Base-by-base conservation (phyloP, 2,113 vertebrate species). In the Casuarius casuarius region DNA sequence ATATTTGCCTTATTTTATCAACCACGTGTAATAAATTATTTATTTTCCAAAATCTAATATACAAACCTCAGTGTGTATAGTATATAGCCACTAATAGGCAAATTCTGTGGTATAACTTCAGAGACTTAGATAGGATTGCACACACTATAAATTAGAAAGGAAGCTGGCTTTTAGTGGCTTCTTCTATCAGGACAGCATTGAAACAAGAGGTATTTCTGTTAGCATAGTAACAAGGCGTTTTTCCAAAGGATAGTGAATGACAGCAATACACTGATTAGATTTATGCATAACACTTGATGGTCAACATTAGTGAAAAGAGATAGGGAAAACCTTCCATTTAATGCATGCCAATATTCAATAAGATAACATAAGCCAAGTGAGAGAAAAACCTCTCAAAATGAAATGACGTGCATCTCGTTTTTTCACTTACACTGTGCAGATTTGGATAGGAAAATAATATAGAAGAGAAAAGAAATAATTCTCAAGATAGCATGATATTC, bases 221-320 rank as follows among this genome's bases (percentile, higher is more conserved):
- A 95, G 26, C 85, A 96, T 92, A 91, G 56, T 87, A 97, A 97
- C 96, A 87, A 92, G 94, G 49, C 8, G 52, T 85, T 89, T 94
- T 93, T 96, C 83, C 35, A 19, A 87, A 91, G 96, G 46, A 65
- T 70, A 87, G 38, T 65, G 75, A 95, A 92, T 84, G 54, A 96
- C 95, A 95, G 94, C 73, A 95, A 84, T 52, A 78, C 54, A 77
- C 46, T 89, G 94, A 94, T 91, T 94, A 87, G 35, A 84, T 91
- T 95, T 85, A 87, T 91, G 63, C 29, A 54, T 81, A 93, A 89
- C 54, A 87, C 9, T 73, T 94, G 76, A 73, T 79, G 87, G 63
- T 80, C 92, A 92, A 87, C 40, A 63, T 92, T 81, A 80, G 25
- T 81, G 87, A 90, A 83, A 90, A 86, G 38, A 85, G 48, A 87